Base-by-base conservation (phyloP, 2,888 invertebrate genomes). In the Falcaria lacertinaria region DNA sequence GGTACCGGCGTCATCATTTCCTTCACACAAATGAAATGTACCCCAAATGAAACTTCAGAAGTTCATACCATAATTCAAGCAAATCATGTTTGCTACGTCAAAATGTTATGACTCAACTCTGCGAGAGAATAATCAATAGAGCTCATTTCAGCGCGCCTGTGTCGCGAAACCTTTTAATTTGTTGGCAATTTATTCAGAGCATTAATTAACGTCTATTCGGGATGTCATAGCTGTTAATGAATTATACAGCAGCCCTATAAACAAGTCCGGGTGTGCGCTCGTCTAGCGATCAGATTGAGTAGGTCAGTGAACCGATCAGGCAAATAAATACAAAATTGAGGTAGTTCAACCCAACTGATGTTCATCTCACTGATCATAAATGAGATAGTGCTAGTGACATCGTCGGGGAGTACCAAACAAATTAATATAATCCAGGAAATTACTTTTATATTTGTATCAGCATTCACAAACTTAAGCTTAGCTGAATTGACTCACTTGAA, bases 251-350 rank as follows among this genome's bases (percentile, higher is more conserved):
- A 41, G 13, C 33, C 19, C 44, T 60, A 58, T 60, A 62, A 54
- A 60, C 61, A 60, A 64, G 57, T 22, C 37, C 53, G 8, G 11
- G 56, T 43, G 64, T 60, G 64, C 54, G 40, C 32, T 34, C 47
- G 64, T 70, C 74, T 71, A 62, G 64, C 62, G 60, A 69, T 67
- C 63, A 54, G 58, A 58, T 50, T 50, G 58, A 37, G 22, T 32
- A 43, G 45, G 55, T 54, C 61, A 57, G 45, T 48, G 64, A 53
- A 54, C 65, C 46, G 38, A 28, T 11, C 11, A 28, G 11, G 28
- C 28, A 11, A 28, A 28, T 28, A 28, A 28, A 28, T 28, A 28
- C 1, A 28, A 28, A 28, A 28, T 28, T 7, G 11, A 28, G 28
- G 28, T 28, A 28, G 22, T 22, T 22, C 22, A 28, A 28, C 28